Percentiles rank a stretch among this genome's conserved stretches.
Evolutionary conservation across 2,888 invertebrate species (phyloP).

Genomic region (Operophtera brumata): DNA sequence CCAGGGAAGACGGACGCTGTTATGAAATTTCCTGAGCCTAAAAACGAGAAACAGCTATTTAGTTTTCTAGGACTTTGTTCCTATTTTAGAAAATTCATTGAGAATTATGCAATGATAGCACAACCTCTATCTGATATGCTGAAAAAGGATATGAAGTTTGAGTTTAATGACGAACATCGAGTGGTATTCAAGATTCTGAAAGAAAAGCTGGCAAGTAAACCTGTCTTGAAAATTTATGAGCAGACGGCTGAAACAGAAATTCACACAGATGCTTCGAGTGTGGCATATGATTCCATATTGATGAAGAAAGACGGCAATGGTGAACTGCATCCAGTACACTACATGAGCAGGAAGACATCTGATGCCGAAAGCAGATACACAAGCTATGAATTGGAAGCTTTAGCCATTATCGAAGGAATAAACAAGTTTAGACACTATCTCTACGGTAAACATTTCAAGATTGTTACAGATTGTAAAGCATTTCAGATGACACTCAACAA

Average conservation of each 20-base stretch:
- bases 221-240: not conserved
- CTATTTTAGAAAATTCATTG: conserved; percentile 34
- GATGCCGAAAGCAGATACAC: too few species aligned
- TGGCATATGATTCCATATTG: conserved; percentile 4
- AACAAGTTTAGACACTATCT: too few species aligned
- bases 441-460: too few species aligned
- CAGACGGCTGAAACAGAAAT: not conserved
- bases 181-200: not conserved
- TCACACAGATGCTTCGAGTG: conserved; percentile 26
- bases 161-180: not conserved
- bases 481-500: too few species aligned
- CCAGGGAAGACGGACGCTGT: conserved; percentile 7
- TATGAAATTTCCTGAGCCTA: conserved; percentile 5
- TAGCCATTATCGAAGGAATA: too few species aligned
- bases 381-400: too few species aligned
- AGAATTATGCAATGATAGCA: conserved; percentile 3
- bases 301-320: conserved; percentile 7
- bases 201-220: not conserved
- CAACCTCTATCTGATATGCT: conserved; percentile 30
- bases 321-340: too few species aligned
- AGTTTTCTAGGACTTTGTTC: conserved; percentile 18
- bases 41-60: not conserved
- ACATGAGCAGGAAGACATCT: too few species aligned
- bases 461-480: too few species aligned
- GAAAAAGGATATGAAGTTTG: not conserved